Percentiles rank a stretch among this genome's conserved stretches.
These are phyloP conservation scores for Harlomillsia oculata DNA, from an alignment of 1,140 invertebrate species.

Conservation along the genomic window DNA sequence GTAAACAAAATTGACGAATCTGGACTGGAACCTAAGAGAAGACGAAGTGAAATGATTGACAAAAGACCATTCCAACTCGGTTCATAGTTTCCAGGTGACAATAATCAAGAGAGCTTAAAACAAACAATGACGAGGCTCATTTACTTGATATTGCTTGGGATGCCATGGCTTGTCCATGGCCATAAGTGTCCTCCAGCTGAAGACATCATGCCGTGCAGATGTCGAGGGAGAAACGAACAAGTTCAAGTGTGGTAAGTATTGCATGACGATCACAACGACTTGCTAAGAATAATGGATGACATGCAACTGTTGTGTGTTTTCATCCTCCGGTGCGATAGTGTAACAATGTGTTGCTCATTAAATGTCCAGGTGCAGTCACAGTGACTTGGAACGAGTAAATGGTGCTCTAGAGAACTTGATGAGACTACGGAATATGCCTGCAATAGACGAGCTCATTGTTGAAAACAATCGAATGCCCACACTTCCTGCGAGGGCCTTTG, in stretches of 20 bases:
- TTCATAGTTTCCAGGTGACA: no score
- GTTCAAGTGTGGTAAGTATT: constrained; percentile 55
- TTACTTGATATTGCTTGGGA: constrained; percentile 7
- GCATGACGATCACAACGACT: not conserved
- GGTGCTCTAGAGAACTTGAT: constrained; percentile 56
- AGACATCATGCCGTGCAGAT: constrained; percentile 56
- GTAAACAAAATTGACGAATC: no score
- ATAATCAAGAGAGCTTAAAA: no score
- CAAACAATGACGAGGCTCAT: no score
- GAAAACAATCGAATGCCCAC: constrained; percentile 76
- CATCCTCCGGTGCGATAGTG: no score
- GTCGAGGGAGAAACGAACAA: constrained; percentile 53
- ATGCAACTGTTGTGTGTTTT: no score
- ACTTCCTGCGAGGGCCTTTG: constrained; percentile 64
- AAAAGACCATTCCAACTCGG: no score
- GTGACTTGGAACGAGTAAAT: constrained; percentile 64
- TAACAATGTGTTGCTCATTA: no score
- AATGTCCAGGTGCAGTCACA: constrained; percentile 68
- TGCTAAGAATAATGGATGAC: no score
- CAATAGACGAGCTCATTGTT: constrained; percentile 67
- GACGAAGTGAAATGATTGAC: no score
- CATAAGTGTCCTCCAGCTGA: constrained; percentile 51
- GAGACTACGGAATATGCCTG: constrained; percentile 44
- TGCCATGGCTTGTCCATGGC: constrained; percentile 36
- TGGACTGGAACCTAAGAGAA: no score